Base-by-base conservation (phyloP, 2,888 invertebrate genomes). In the Hartigia nigra region DNA sequence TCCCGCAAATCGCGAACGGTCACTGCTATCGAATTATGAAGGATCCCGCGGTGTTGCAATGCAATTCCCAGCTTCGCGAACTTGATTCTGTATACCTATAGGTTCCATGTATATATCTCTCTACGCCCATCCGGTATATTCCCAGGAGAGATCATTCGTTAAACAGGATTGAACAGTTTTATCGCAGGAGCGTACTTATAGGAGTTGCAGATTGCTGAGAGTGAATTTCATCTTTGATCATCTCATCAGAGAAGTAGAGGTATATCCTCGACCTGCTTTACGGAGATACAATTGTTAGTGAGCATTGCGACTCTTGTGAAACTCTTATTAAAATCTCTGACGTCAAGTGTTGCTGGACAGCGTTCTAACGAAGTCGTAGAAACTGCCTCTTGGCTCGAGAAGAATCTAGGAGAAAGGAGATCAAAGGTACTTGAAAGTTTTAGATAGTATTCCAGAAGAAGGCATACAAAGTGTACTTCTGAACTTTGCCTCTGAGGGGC, bases 251-350 rank as follows among this genome's bases (percentile, higher is more conserved):
- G 9, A 55, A 55, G 23, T 9, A 55, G 23, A 55, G 55, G 55
- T 39, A 14, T 86, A 87, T 87, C 89, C 89, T 88, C 89, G 89
- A 89, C 88, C 87, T 84, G 84, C 82, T 89, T 90, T 79, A 72
- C 55, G 23, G 23, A 55, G 55, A 55, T 55, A 23, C 55, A 55
- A 55, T 23, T 23, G 55, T 55, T 3, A 55, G 55, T 9, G 55
- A 55, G 55, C 9, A 55, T 55, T 55, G 55, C 55, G 23, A 55
- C 55, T 55, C 55, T 55, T 55, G 23, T 23, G 23, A 55, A 55
- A 55, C 9, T 5, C 55, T 23, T 55, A 55, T 55, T 55, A 55
- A 55, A 55, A 55, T 55, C 55, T 55, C 55, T 55, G 55, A 55
- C 55, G 55, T 55, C 55, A 9, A 55, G 55, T 55, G 23, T 55